These are phyloP conservation scores for Tuta absoluta DNA, from an alignment of 2,888 invertebrate genomes.

Conservation along the genomic window DNA sequence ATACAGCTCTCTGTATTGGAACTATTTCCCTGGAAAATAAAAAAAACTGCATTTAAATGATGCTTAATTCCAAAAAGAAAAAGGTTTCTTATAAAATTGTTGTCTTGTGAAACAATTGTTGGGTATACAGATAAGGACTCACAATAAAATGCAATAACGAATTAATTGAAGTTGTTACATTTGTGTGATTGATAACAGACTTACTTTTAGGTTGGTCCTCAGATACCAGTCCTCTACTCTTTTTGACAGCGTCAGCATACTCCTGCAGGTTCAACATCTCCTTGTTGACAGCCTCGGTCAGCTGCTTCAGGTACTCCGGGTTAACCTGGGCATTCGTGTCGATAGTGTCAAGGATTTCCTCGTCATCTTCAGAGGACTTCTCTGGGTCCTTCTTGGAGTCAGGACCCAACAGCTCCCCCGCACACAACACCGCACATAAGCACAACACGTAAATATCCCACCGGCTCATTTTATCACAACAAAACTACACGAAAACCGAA, in stretches of 20 bases:
- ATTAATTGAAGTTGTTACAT: too few relatives aligned
- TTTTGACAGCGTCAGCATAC: conserved; percentile 62
- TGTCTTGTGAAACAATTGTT: too few relatives aligned
- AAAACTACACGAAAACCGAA: conserved; percentile 43
- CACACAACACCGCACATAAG: conserved; percentile 54
- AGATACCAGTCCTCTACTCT: conserved; percentile 33
- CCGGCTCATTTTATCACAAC: conserved; percentile 53
- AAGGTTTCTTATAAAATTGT: neutral
- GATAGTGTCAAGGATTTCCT: conserved; percentile 41
- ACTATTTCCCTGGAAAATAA: too few relatives aligned
- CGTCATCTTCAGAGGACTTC: conserved; percentile 51
- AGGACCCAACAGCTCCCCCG: conserved; percentile 66
- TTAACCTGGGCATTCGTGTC: conserved; percentile 47
- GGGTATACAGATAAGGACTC: too few relatives aligned
- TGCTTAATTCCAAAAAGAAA: too few relatives aligned
- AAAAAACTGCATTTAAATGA: too few relatives aligned
- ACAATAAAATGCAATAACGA: neutral
- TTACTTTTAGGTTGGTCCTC: neutral
- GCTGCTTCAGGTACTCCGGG: conserved; percentile 55
- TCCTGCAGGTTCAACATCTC: conserved; percentile 60
- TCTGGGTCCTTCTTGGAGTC: conserved; percentile 52
- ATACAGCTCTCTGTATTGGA: too few relatives aligned
- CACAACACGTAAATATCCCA: conserved; percentile 53
- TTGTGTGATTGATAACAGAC: neutral
- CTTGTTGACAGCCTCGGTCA: conserved; percentile 61